These are phyloP conservation scores for Cyprinodon brontotheroides DNA, from an alignment of 2,113 vertebrate genomes.

Conservation along the genomic window DNA sequence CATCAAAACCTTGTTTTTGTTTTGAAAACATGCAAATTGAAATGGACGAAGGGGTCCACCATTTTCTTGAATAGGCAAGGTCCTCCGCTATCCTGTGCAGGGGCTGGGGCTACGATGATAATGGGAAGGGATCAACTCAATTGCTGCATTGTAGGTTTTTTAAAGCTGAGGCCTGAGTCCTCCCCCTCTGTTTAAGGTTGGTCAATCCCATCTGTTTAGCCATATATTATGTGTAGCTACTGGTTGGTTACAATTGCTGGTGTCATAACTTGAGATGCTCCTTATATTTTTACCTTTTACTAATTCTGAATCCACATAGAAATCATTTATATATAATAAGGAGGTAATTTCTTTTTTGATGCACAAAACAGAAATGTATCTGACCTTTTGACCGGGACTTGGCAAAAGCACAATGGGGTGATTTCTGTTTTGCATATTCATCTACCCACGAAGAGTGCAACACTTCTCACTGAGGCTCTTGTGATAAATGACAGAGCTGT, in stretches of 20 bases:
- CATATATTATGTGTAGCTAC: no score
- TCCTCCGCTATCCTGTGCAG: no score
- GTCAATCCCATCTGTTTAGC: no score
- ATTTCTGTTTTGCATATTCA: conserved; percentile 17
- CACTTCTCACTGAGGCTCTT: conserved; percentile 19
- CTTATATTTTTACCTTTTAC: background rate
- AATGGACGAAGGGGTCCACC: no score
- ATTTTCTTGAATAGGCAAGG: no score
- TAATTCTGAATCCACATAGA: background rate
- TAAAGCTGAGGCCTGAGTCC: no score
- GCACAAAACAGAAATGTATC: background rate
- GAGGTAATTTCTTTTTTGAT: background rate
- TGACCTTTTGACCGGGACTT: background rate
- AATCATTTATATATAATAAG: background rate
- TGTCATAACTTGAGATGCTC: background rate
- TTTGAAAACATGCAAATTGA: no score
- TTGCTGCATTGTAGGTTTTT: no score
- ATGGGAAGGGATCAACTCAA: no score
- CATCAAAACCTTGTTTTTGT: no score
- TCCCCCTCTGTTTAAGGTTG: no score
- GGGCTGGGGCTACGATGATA: no score
- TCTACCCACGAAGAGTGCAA: conserved; percentile 12
- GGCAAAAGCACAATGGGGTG: conserved; percentile 19
- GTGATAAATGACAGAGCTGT: conserved; percentile 50
- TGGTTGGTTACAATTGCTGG: background rate